Evolutionary conservation across 2,888 invertebrate genomes (phyloP).

Genomic region (Lithophane socia): DNA sequence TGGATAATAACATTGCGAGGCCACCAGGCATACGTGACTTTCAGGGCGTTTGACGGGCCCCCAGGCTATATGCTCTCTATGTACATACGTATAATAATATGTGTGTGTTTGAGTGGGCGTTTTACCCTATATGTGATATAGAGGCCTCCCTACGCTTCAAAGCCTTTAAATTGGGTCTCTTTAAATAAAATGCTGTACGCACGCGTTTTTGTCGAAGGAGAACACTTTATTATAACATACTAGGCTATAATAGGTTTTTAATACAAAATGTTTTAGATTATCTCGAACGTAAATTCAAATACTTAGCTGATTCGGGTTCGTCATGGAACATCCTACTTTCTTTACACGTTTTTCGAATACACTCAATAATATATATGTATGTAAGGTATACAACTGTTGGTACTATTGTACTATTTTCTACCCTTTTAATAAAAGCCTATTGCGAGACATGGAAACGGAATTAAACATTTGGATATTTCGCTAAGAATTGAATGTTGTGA

Average conservation of each 20-base stretch:
- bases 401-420: not conserved
- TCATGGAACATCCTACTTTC: conserved; percentile 10
- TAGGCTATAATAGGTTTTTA: conserved; percentile 55
- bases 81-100: conserved; percentile 71
- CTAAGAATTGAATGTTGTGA: not conserved
- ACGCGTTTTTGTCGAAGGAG: conserved; percentile 71
- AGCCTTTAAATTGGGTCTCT: conserved; percentile 89
- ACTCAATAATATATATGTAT: conserved; percentile 1
- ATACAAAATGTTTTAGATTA: conserved; percentile 51
- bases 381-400: not conserved
- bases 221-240: conserved; percentile 61
- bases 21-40: conserved; percentile 89
- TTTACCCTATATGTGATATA: conserved; percentile 82
- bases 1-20: conserved; percentile 89
- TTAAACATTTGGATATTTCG: not conserved
- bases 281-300: conserved; percentile 34
- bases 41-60: conserved; percentile 87
- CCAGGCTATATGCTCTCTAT: conserved; percentile 81
- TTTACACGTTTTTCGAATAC: conserved; percentile 43
- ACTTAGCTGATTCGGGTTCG: conserved; percentile 6
- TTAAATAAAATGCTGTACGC: conserved; percentile 80
- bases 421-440: not conserved
- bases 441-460: not conserved
- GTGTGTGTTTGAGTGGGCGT: conserved; percentile 81
- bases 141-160: conserved; percentile 81